A percentile compares a stretch with the other conserved stretches of the same genome.
phyloP scores from a whole-genome alignment of 1,140 invertebrate species.

The Littorina saxatilis region DNA sequence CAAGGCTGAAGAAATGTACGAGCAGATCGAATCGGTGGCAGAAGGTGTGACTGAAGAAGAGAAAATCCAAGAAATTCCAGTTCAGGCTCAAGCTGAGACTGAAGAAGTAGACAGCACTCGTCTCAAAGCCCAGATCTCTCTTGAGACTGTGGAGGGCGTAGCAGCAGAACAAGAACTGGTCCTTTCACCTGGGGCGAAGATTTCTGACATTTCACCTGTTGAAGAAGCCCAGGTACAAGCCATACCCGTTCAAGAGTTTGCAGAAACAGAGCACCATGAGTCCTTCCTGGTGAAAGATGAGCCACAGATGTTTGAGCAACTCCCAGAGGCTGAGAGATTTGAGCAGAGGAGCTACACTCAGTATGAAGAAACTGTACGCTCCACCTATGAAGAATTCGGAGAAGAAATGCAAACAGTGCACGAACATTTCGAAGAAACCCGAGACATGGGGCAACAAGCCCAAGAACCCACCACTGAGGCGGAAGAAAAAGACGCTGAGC shows the following conservation, averaged over 20 bases:
- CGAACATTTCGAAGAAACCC: not conserved
- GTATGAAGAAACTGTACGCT: not conserved
- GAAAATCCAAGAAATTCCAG: slow-evolving; percentile 18
- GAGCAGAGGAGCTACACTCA: slow-evolving; percentile 18
- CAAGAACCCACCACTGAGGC: not conserved
- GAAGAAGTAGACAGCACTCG: not conserved
- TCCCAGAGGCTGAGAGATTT: not conserved
- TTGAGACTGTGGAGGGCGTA: slow-evolving; percentile 16
- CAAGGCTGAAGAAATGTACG: slow-evolving; percentile 16
- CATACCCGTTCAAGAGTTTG: slow-evolving; percentile 12
- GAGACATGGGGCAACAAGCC: not conserved
- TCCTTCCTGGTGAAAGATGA: not conserved
- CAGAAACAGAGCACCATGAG: not conserved
- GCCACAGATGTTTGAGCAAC: not conserved
- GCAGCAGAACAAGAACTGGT: slow-evolving; percentile 30
- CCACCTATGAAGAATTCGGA: not conserved
- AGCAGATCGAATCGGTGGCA: not conserved
- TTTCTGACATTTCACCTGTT: slow-evolving; percentile 34
- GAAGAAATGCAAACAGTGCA: no score
- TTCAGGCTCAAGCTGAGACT: slow-evolving; percentile 20
- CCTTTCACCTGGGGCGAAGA: slow-evolving; percentile 12
- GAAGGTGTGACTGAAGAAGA: slow-evolving; percentile 19
- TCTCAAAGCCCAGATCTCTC: slow-evolving; percentile 10
- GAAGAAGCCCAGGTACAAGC: slow-evolving; percentile 11
- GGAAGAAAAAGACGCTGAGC: not conserved